A percentile compares a stretch with the other conserved stretches of the same genome.
Evolutionary conservation across 2,113 vertebrate genomes (phyloP).

Genomic region (Pavo muticus): DNA sequence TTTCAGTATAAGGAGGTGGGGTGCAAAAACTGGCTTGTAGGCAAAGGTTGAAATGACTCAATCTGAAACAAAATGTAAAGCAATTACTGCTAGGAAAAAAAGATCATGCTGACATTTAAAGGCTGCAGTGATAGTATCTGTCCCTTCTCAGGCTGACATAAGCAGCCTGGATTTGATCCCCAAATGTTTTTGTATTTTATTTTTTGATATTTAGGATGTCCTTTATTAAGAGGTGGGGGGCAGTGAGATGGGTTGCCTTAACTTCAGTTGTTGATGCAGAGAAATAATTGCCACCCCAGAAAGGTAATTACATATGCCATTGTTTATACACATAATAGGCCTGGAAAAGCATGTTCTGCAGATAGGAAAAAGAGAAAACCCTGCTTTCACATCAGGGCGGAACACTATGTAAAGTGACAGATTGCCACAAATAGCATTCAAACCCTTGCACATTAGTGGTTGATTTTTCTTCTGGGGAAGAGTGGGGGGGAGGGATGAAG

Average conservation of each 20-base stretch:
- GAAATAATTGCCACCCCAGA: slow-evolving; percentile 80
- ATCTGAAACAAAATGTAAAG: slow-evolving; percentile 69
- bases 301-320: slow-evolving; percentile 83
- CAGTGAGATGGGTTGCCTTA: slow-evolving; percentile 19
- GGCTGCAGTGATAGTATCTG: slow-evolving; percentile 69
- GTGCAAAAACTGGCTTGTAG: slow-evolving; percentile 66
- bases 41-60: slow-evolving; percentile 74
- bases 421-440: slow-evolving; percentile 73
- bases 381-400: slow-evolving; percentile 71
- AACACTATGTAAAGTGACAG: slow-evolving; percentile 74
- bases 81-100: slow-evolving; percentile 58
- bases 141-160: slow-evolving; percentile 74
- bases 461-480: slow-evolving; percentile 54
- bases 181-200: slow-evolving; percentile 55
- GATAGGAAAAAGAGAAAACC: slow-evolving; percentile 57
- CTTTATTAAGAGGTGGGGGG: neutral
- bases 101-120: slow-evolving; percentile 69
- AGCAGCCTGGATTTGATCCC: slow-evolving; percentile 76
- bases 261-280: slow-evolving; percentile 75
- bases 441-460: slow-evolving; percentile 52
- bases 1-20: slow-evolving; percentile 60
- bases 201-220: neutral
- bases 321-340: slow-evolving; percentile 83
- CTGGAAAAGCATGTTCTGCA: slow-evolving; percentile 75
- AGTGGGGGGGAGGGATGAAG: slow-evolving; percentile 12